Evolutionary conservation across 2,113 vertebrate genomes (phyloP).

Genomic region (Calypte anna): DNA sequence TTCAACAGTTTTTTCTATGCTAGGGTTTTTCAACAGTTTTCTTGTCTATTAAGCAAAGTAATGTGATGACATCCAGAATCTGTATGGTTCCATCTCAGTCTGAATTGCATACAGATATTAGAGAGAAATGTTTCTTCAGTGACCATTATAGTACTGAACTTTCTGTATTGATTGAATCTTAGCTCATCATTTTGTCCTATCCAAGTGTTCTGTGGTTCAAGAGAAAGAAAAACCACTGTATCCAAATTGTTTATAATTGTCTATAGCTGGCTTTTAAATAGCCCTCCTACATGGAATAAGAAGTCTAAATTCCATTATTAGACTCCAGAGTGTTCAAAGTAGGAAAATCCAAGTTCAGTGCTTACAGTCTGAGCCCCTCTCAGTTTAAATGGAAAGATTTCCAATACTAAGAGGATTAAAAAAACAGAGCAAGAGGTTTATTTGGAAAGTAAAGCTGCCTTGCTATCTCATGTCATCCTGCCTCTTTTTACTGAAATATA

Average conservation of each 20-base stretch:
- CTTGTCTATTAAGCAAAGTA: not conserved
- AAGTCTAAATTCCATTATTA: not conserved
- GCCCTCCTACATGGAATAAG: not conserved
- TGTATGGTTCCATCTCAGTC: not conserved
- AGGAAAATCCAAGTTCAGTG: not conserved
- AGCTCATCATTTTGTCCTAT: not conserved
- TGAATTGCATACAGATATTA: not conserved
- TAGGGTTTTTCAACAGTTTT: not conserved
- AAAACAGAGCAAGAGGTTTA: constrained; percentile 22
- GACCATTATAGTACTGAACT: not conserved
- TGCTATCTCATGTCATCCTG: constrained; percentile 32
- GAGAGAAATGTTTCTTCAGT: not conserved
- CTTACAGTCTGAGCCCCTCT: not conserved
- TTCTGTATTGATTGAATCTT: not conserved
- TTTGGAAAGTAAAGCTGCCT: constrained; percentile 34
- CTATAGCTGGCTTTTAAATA: not conserved
- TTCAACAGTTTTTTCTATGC: not conserved
- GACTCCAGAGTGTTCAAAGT: not conserved
- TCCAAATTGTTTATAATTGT: not conserved
- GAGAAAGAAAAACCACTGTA: not conserved
- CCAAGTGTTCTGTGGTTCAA: not conserved
- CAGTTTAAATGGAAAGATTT: not conserved
- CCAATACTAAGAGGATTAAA: not conserved
- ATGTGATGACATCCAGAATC: not conserved
- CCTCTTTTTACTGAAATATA: constrained; percentile 14